A percentile compares a stretch with the other conserved stretches of the same genome.
These are phyloP conservation scores for Asobara japonica DNA, from an alignment of 1,140 invertebrate species.

Conservation along the genomic window DNA sequence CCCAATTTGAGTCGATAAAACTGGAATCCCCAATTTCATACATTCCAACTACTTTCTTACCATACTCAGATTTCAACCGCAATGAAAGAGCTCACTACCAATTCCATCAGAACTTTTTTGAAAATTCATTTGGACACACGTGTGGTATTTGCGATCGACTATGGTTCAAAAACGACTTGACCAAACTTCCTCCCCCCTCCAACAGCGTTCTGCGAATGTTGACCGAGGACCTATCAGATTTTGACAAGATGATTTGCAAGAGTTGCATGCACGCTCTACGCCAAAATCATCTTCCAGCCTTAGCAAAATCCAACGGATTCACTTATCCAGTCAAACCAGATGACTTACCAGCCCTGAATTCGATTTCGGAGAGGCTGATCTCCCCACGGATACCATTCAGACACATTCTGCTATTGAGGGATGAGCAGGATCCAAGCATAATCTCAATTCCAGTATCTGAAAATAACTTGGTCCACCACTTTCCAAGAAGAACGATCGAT, in stretches of 20 bases:
- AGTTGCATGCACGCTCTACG: background rate
- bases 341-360: slow-evolving; percentile 44
- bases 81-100: background rate
- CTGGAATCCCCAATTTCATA: background rate
- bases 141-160: background rate
- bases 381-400: slow-evolving; percentile 45
- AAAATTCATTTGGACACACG: background rate
- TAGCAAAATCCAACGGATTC: background rate
- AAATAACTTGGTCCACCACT: slow-evolving; percentile 52
- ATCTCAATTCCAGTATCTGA: slow-evolving; percentile 57
- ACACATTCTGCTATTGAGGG: slow-evolving; percentile 53
- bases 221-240: background rate
- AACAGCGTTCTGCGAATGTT: background rate
- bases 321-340: slow-evolving; percentile 35
- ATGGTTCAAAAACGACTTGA: background rate
- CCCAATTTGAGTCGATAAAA: background rate
- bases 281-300: background rate
- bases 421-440: slow-evolving; percentile 48
- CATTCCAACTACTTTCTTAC: background rate
- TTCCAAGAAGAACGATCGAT: slow-evolving; percentile 52
- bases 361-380: slow-evolving; percentile 55
- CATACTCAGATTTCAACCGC: background rate
- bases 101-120: background rate
- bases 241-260: background rate
- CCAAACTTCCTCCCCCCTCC: background rate